These are phyloP conservation scores for Drosophila tropicalis DNA, from an alignment of 1,140 invertebrate genomes.

Conservation along the genomic window DNA sequence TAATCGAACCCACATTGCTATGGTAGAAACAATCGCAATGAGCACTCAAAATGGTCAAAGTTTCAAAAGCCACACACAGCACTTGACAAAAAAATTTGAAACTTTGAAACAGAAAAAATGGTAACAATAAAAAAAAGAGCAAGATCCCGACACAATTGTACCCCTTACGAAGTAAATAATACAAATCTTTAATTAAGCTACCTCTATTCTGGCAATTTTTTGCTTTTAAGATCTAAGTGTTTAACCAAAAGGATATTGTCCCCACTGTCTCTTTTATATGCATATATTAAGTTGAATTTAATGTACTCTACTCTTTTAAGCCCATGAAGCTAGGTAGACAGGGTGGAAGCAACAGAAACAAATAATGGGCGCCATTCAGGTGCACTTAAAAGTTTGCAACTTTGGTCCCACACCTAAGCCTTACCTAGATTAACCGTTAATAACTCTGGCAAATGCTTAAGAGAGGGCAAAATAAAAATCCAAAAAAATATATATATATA, in stretches of 20 bases:
- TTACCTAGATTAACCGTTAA: conserved; percentile 69
- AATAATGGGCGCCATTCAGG: conserved; percentile 1
- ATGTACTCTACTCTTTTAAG: too few species aligned
- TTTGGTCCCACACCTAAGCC: conserved; percentile 14
- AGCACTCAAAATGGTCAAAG: conserved; percentile 38
- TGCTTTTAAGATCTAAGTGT: too few species aligned
- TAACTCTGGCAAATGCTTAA: conserved; percentile 45
- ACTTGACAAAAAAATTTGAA: conserved; percentile 43
- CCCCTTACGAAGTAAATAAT: too few species aligned
- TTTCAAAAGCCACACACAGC: conserved; percentile 34
- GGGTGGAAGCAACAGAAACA: background rate
- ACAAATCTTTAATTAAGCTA: too few species aligned
- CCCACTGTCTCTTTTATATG: too few species aligned
- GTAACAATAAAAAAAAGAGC: background rate
- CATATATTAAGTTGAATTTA: too few species aligned
- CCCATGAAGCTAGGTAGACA: too few species aligned
- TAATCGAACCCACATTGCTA: conserved; percentile 2
- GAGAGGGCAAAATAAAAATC: background rate
- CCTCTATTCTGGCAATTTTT: too few species aligned
- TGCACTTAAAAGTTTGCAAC: conserved; percentile 51
- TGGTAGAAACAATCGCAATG: conserved; percentile 1
- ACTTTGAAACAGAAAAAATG: conserved; percentile 13
- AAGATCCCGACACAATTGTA: too few species aligned
- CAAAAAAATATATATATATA: conserved; percentile 43
- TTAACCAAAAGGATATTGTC: too few species aligned